A percentile compares a stretch with the other conserved stretches of the same genome.
Conservation (phyloP, 2,113 vertebrate species). For the Coregonus clupeaformis region DNA sequence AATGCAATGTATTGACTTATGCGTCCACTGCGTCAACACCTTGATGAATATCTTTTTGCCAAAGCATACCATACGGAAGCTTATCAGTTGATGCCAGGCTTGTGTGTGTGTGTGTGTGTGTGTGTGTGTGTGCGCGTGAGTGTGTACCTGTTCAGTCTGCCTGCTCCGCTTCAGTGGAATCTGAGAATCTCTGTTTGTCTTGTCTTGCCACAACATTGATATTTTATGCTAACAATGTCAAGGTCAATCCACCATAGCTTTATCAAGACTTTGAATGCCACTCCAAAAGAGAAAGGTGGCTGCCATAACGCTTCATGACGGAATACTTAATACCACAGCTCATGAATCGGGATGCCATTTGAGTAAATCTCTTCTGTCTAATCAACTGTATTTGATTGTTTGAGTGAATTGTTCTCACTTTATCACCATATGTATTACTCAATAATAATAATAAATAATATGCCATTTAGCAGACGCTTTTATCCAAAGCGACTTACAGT, state of each 20-base stretch:
- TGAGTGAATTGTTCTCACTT: constrained; percentile 23
- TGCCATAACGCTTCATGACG: constrained; percentile 38
- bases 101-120: not conserved
- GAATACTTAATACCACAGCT: not conserved
- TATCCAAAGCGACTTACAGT: no score
- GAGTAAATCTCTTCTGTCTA: constrained; percentile 36
- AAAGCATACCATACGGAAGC: no score
- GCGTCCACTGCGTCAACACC: no score
- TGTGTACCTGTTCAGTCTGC: not conserved
- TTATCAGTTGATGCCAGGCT: no score
- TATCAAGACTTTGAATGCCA: constrained; percentile 4
- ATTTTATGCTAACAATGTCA: constrained; percentile 19
- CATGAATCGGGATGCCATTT: constrained; percentile 9
- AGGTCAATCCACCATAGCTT: constrained; percentile 33
- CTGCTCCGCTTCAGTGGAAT: not conserved
- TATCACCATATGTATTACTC: constrained; percentile 24
- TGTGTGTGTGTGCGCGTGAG: not conserved
- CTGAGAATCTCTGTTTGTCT: not conserved
- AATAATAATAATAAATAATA: no score
- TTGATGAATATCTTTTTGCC: no score
- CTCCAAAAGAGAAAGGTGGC: constrained; percentile 11
- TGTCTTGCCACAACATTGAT: not conserved
- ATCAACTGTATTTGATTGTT: constrained; percentile 51
- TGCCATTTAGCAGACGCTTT: no score
- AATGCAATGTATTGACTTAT: no score